Base-by-base conservation (phyloP, 2,113 vertebrate genomes). In the Ardeotis arabs region DNA sequence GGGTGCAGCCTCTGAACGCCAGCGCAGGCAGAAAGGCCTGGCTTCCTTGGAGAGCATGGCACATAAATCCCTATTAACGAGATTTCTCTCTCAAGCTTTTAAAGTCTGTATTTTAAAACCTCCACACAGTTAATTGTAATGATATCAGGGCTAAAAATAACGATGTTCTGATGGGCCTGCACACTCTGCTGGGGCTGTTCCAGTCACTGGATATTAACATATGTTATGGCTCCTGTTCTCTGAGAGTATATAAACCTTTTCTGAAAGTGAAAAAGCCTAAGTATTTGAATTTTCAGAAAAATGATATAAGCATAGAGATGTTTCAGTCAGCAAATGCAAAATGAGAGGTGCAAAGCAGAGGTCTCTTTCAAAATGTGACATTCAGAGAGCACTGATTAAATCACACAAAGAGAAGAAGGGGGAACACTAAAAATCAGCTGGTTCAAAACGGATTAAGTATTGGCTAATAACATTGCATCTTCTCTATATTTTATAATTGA, bases 121-220 rank as follows among this genome's bases (percentile, higher is more conserved):
- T 90, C 79, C 47, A 7, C 75, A 37, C 72, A 90, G 52, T 55
- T 94, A 88, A 92, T 64, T 90, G 79, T 80, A 72, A 60, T 83
- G 75, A 86, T 78, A 52, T 69, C 45, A 81, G 5, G 25, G 60
- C 90, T 94, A 92, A 96, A 96, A 94, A 96, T 95, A 94, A n/a
- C 7, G 0, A 11, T 41, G 55, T 74, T 83, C 9, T 86, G 64
- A 47, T 95, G 84, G 60, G 64, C 17, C 45, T 75, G 55, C 47
- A 85, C 11, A 4, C 78, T 53, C 69, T 86, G 80, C 90, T 89
- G 74, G 77, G 77, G 35, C 73, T 76, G 53, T 84, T 86, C 77
- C 33, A 41, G 63, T 87, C 77, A 63, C 66, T 83, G 75, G 19
- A 12, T 93, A 49, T 82, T 93, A 91, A 22, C 47, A 50, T 85